Base-by-base conservation (phyloP, 2,888 invertebrate genomes). In the Cephalotes varians region DNA sequence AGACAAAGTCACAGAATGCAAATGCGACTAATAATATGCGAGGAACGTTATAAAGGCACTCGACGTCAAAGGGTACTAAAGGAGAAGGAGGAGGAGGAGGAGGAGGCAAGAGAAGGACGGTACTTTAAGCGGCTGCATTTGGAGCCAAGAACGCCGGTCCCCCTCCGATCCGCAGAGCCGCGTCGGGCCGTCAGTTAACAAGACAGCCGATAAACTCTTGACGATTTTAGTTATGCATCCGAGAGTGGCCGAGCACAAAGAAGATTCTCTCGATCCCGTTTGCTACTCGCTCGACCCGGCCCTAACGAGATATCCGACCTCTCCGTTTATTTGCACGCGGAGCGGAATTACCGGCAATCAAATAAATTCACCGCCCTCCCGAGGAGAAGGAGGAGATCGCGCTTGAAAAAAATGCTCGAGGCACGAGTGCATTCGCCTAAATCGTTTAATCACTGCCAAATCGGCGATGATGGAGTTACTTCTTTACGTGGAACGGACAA, bases 111-210 rank as follows among this genome's bases (percentile, higher is more conserved):
- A 88, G n/a, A 85, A 83, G 89, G 90, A 88, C 88, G 82, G 86
- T 79, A 83, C 86, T 90, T 86, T 83, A 87, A 87, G 90, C 87
- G 87, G 82, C 86, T 65, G 76, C 76, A 54, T 76, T 76, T 65
- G 51, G 76, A 76, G 86, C 86, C 86, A 89, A 90, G 88, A 90
- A 89, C 89, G 86, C 85, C 88, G 88, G 87, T 87, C 89, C 91
- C 88, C 88, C 90, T 86, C 89, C 71, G 49, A 31, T 72, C 25
- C 37, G 71, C 12, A 28, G 72, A 56, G 73, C 15, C 60, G 60
- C 91, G 87, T 90, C 86, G 90, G 89, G 88, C 86, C 65, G 83
- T 88, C 85, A 83, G 91, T 91, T 92, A 92, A 92, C 91, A 92
- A 90, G 90, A 85, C 89, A 62, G 87, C 86, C 89, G 87, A 88